Conservation (phyloP, 2,797 vertebrate species). For the Taenioides sp. region DNA sequence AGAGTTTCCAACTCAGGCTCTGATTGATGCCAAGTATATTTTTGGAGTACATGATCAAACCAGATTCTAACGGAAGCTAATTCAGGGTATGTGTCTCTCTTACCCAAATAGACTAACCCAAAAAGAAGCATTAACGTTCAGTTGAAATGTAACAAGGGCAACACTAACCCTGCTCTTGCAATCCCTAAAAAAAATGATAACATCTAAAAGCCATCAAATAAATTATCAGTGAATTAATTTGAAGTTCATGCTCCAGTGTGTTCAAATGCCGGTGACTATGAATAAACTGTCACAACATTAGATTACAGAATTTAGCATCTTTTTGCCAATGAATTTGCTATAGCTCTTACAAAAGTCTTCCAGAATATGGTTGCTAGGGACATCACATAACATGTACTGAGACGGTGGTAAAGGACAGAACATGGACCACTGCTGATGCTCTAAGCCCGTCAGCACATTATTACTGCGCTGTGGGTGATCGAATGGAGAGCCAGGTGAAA, state of each 20-base stretch:
- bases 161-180: background rate
- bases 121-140: background rate
- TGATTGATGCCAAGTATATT: too few relatives aligned
- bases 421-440: constrained; percentile 40
- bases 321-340: background rate
- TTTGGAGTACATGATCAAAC: too few relatives aligned
- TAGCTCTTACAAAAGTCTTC: background rate
- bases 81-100: too few relatives aligned
- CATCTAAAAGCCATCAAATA: background rate
- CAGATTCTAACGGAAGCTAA: too few relatives aligned
- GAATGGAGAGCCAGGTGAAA: constrained; percentile 22
- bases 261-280: too few relatives aligned
- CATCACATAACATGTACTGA: background rate
- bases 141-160: background rate
- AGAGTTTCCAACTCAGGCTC: too few relatives aligned
- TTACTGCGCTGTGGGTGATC: constrained; percentile 17
- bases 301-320: background rate
- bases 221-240: too few relatives aligned
- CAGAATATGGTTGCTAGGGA: background rate
- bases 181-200: background rate
- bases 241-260: too few relatives aligned
- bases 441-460: constrained; percentile 34
- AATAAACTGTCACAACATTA: background rate
- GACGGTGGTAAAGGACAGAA: constrained; percentile 23
- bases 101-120: background rate